Conservation (phyloP, 2,888 invertebrate genomes). For the Coelopa pilipes region DNA sequence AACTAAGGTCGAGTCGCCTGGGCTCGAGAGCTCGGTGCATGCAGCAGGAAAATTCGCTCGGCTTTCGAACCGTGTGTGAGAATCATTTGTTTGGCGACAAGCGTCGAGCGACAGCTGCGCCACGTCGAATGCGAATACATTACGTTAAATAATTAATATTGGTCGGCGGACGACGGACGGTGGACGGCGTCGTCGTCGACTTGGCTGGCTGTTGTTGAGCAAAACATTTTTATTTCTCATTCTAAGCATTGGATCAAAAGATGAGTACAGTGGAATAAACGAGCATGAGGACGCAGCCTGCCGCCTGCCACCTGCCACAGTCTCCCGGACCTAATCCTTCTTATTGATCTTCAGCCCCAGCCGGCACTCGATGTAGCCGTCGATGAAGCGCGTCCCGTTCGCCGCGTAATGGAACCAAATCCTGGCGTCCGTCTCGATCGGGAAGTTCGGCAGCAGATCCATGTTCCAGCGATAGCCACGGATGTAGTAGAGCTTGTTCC, state of each 20-base stretch:
- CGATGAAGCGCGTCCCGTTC: not conserved
- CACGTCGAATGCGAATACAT: constrained; percentile 60
- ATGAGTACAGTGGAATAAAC: too few species aligned
- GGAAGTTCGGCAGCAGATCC: constrained; percentile 45
- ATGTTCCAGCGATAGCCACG: constrained; percentile 46
- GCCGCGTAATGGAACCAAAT: constrained; percentile 1
- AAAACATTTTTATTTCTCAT: too few species aligned
- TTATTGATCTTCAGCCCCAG: constrained; percentile 7
- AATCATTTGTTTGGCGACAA: too few species aligned
- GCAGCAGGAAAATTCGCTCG: too few species aligned
- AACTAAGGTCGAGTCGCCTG: too few species aligned
- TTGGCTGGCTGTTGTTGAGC: too few species aligned
- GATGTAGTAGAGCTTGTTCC: constrained; percentile 42
- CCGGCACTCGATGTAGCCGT: constrained; percentile 6
- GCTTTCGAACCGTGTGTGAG: too few species aligned
- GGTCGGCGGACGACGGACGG: constrained; percentile 41
- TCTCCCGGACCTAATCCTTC: not conserved
- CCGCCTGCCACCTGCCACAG: too few species aligned
- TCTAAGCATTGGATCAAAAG: too few species aligned
- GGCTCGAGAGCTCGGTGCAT: too few species aligned
- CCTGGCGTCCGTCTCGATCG: constrained; percentile 37
- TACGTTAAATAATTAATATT: constrained; percentile 61
- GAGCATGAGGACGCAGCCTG: too few species aligned
- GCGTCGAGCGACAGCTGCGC: constrained; percentile 12
- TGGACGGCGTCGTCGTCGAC: too few species aligned